Percentiles rank a stretch among this genome's conserved stretches.
Evolutionary conservation across 2,113 vertebrate species (phyloP).

Genomic region (Andinoacara biseriatus): DNA sequence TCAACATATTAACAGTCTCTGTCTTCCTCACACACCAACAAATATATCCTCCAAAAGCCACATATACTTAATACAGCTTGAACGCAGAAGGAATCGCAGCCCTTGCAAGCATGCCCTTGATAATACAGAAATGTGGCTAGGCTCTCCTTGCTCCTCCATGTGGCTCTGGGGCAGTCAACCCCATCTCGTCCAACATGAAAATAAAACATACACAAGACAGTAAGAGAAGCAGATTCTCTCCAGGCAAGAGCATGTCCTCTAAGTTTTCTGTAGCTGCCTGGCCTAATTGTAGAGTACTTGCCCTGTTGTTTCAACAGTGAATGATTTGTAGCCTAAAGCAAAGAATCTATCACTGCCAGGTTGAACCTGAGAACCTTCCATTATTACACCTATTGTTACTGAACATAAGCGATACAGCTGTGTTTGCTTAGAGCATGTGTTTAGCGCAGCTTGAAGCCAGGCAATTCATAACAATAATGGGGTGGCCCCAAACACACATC

Average conservation of each 20-base stretch:
- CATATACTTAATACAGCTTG: slow-evolving; percentile 44
- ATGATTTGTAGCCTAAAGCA: slow-evolving; percentile 59
- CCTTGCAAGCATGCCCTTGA: slow-evolving; percentile 53
- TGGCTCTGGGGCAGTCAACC: slow-evolving; percentile 28
- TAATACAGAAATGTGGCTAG: slow-evolving; percentile 14
- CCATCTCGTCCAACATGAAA: slow-evolving; percentile 4
- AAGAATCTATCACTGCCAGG: slow-evolving; percentile 59
- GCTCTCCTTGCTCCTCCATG: slow-evolving; percentile 8
- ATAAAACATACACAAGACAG: slow-evolving; percentile 33
- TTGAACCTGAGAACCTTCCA: slow-evolving; percentile 53
- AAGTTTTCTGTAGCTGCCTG: slow-evolving; percentile 40
- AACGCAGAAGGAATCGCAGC: slow-evolving; percentile 19
- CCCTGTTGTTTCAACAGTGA: slow-evolving; percentile 53
- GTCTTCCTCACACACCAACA: slow-evolving; percentile 35
- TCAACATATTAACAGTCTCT: slow-evolving; percentile 63
- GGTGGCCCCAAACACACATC: slow-evolving; percentile 14
- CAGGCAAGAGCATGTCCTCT: slow-evolving; percentile 65
- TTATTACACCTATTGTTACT: slow-evolving; percentile 43
- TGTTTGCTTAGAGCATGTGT: slow-evolving; percentile 38
- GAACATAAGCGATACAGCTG: slow-evolving; percentile 21
- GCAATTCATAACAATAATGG: slow-evolving; percentile 42
- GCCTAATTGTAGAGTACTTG: slow-evolving; percentile 61
- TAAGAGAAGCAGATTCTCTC: slow-evolving; percentile 40
- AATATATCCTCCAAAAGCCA: slow-evolving; percentile 31
- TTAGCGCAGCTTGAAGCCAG: slow-evolving; percentile 40